A percentile compares a stretch with the other conserved stretches of the same genome.
These are phyloP conservation scores for Lophius piscatorius DNA, from an alignment of 2,113 vertebrate species.

Conservation along the genomic window DNA sequence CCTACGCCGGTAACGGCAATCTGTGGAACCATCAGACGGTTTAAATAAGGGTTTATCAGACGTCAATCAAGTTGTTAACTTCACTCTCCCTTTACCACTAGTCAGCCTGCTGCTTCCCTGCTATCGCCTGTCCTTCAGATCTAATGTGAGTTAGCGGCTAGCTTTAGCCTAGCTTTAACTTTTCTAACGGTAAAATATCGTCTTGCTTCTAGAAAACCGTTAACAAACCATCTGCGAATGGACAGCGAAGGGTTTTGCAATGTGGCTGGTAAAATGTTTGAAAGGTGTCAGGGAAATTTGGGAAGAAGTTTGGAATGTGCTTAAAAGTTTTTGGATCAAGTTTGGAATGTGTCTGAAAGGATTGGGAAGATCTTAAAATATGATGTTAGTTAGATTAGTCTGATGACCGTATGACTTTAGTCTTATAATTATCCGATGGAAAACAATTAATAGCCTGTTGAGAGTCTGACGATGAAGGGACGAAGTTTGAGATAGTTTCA, in stretches of 20 bases:
- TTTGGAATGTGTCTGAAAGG: neutral
- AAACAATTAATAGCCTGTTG: no score
- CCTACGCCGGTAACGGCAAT: no score
- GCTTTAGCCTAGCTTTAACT: conserved; percentile 30
- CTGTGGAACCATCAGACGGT: no score
- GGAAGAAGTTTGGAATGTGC: neutral
- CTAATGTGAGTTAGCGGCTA: conserved; percentile 9
- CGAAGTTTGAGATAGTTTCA: no score
- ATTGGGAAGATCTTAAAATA: no score
- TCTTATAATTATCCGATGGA: no score
- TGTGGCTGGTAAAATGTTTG: neutral
- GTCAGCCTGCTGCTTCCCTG: neutral
- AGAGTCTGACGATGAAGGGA: no score
- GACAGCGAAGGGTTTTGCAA: neutral
- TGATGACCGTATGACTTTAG: no score
- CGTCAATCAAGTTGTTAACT: conserved; percentile 6
- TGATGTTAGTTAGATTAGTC: no score
- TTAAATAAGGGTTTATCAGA: neutral
- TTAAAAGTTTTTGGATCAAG: neutral
- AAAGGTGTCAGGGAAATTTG: neutral
- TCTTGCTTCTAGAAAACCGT: no score
- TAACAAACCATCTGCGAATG: no score
- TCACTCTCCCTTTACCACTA: neutral
- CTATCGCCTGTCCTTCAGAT: neutral
- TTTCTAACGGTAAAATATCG: no score